Base-by-base conservation (phyloP, 2,113 vertebrate species). In the Phyllopteryx taeniolatus region DNA sequence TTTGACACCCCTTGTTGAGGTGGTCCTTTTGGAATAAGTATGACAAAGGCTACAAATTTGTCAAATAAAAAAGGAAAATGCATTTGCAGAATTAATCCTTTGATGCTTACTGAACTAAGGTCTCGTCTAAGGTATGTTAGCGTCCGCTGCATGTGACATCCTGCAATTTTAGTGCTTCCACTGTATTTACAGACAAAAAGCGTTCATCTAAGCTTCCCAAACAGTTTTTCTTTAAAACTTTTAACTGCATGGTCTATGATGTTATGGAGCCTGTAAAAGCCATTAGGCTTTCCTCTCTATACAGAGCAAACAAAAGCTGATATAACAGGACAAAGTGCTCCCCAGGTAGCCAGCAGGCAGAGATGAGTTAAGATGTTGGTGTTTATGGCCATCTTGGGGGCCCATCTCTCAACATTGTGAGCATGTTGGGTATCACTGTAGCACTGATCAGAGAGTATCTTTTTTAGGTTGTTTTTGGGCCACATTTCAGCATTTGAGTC, bases 341-440 rank as follows among this genome's bases (percentile, higher is more conserved):
- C 69, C 61, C 22, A 56, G 77, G 68, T 73, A 73, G 68, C 75
- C 70, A 71, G 69, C 68, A 78, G 73, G 73, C 60, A 22, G 54
- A 75, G 68, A 65, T 74, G 73, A 75, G 68, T 80, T 83, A 67
- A 73, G 43, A 49, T 79, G 79, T 72, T 74, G 51, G 60, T 69
- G 44, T 90, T 82, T 75, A 79, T 66, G 65, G 68, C 39, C 64
- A 72, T 44, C 46, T 74, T 57, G 14, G 74, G 64, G 68, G 22
- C 78, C 80, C 56, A 76, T 88, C 57, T 72, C 43, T 70, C 67
- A 71, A 79, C 77, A 69, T 79, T 43, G 11, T 81, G 83, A 79
- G 47, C 70, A 73, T 64, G 53, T 33, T 14, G 35, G 60, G 49
- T 75, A 43, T 75, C 62, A 60, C 44, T 42, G 57, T n/a, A 68